Evolutionary conservation across 2,797 vertebrate species (phyloP), one percentile per base, ranked within the genome.

Genomic region (Labroides dimidiatus): DNA sequence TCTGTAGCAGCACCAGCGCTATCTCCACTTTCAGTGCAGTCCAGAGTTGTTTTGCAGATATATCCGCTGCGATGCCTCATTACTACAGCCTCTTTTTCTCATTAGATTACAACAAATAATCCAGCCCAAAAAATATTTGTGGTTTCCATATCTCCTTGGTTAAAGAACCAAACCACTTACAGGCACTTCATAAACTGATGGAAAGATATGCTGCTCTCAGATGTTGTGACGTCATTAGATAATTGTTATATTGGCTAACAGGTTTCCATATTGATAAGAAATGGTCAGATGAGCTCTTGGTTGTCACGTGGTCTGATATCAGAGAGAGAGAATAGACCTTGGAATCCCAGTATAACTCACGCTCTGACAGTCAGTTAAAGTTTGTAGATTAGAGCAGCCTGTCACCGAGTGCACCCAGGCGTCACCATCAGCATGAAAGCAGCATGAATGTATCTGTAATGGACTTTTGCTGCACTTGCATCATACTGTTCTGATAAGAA

Each of bases 351-450:
- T 65, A 73, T 64, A 65, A 68, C 42, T 10, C 60, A 44, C 30
- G 4, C 57, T 44, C 12, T 77, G 61, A 59, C 66, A 72, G 48
- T 75, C 70, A 42, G 55, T 79, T 67, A 75, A 45, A 64, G 67
- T 75, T 75, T 69, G 50, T 61, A 77, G 56, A 30, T 64, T 56
- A 33, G 7, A 44, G 48, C 64, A 49, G 48, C 49, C 70, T 73
- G 67, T 49, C 68, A 12, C 55, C 13, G 4, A 56, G 54, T 45
- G 60, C 77, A 70, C n/a, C 7, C 24, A 75, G 64, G 65, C 69
- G 51, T 80, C 45, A 49, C 70, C 68, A 16, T 71, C 44, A 21
- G 63, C 72, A 64, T 84, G 64, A 69, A 44, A 74, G 61, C 56
- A 64, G 58, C 63, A 58, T 30, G 56, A 52, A 67, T 48, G 56